These are phyloP conservation scores for Porites australiensis DNA, from an alignment of 64 coral and sea anemone species.

Conservation along the genomic window DNA sequence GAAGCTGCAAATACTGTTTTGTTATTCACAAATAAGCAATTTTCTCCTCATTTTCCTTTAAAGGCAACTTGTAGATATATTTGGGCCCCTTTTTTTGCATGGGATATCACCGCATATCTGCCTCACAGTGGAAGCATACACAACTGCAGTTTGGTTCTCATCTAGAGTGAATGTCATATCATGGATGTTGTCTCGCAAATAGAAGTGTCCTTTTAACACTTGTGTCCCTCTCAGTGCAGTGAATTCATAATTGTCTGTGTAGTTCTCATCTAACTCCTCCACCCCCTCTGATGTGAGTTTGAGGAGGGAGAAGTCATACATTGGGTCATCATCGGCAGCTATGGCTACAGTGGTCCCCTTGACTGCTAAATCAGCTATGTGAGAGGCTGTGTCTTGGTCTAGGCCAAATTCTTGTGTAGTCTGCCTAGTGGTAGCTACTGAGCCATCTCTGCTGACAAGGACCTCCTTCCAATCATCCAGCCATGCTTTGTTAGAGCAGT, in stretches of 20 bases:
- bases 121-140: slow-evolving; percentile 69
- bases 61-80: slow-evolving; percentile 57
- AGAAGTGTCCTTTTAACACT: slow-evolving; percentile 73
- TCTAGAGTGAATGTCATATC: slow-evolving; percentile 80
- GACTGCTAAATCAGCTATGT: slow-evolving; percentile 8
- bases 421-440: slow-evolving; percentile 50
- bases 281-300: neutral
- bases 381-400: neutral
- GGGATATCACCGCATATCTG: no score
- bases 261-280: slow-evolving; percentile 16
- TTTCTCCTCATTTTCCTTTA: slow-evolving; percentile 72
- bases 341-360: slow-evolving; percentile 33
- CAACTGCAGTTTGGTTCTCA: slow-evolving; percentile 47
- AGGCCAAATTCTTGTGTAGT: neutral
- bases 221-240: neutral
- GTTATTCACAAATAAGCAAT: slow-evolving; percentile 15
- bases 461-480: slow-evolving; percentile 63
- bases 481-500: slow-evolving; percentile 43
- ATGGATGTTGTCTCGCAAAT: slow-evolving; percentile 66
- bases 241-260: slow-evolving; percentile 27
- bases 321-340: slow-evolving; percentile 19
- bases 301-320: neutral
- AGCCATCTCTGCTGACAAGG: slow-evolving; percentile 9
- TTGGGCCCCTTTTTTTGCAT: slow-evolving; percentile 50
- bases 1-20: no score